Base-by-base conservation (phyloP, 2,888 invertebrate species). In the Ditylenchus weischeri region DNA sequence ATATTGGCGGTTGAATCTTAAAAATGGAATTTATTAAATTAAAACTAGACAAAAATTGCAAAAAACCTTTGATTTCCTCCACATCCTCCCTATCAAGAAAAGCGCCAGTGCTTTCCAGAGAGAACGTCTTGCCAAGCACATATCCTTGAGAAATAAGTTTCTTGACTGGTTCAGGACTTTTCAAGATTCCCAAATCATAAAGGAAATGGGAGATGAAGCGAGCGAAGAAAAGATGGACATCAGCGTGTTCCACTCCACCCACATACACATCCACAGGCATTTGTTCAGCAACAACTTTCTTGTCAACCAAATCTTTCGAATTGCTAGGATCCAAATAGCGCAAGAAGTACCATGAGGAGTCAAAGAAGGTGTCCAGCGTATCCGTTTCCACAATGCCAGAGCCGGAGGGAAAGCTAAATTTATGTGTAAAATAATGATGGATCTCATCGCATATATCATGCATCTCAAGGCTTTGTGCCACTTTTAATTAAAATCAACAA, bases 341-440 rank as follows among this genome's bases (percentile, higher is more conserved):
- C 76, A 95, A 87, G 84, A 89, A 99, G 83, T 98, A 98, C 98
- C 98, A 99, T 0, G 94, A 91, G 60, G 96, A 96, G 84, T 99
- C 98, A 29, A 99, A 92, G 87, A 99, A 98, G n/a, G 98, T 99
- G 83, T 99, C 98, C 91, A 98, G 91, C 0, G 98, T 99, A 84
- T 99, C 98, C 0, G 91, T 90, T 87, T 98, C 98, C 72, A 92
- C 86, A 71, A 84, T 86, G 0, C 93, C 93, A 65, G 86, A 79
- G 0, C 86, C 84, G 7, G 84, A 85, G 18, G 60, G 59, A 2
- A 69, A 54, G 15, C 70, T 75, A 36, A 50, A 64, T 66, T 54
- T n/a, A 10, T 11, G 10, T 54, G n/a, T 1, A 54, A 11, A 11
- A 21, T 51, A 11, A 54, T 18, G 13, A 21, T 54, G n/a, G 54